Evolutionary conservation across 1,140 invertebrate species (phyloP), one percentile per base, ranked within the genome.

Genomic region (Calliopsis andreniformis): DNA sequence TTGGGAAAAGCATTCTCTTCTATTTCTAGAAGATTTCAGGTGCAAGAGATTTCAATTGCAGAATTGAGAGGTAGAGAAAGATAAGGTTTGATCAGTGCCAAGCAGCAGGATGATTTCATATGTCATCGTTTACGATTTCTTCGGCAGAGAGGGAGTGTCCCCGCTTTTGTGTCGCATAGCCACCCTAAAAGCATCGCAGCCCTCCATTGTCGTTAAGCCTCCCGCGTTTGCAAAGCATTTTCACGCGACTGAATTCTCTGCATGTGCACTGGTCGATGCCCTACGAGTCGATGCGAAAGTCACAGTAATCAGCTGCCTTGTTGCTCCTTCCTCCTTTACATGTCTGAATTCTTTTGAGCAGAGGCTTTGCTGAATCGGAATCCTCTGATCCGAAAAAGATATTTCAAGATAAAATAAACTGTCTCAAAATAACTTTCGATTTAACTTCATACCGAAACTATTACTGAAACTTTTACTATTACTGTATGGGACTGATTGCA

Each of bases 121-220:
- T 77, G 70, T 80, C 84, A 86, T 89, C 88, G 88, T 89, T 88
- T 86, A 87, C 82, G 62, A 23, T 23, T 67, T 88, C 80, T 79
- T 75, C 63, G 76, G n/a, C n/a, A n/a, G n/a, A n/a, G n/a, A n/a
- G 62, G 78, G 72, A 55, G 76, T 82, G 85, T 75, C 59, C 78
- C 62, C 55, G 76, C 61, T 75, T 76, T 56, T 64, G 23, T 59
- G 32, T 18, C 30, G 39, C 35, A 39, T 10, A 10, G 56, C 59
- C 16, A 63, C 49, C 70, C 71, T 20, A 56, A 35, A 66, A 61
- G 20, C 51, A 47, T 76, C 72, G 61, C 49, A 47, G 49, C 64
- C 49, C 71, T 62, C 39, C 39, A 20, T 23, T 28, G 63, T 68
- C 25, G 78, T 76, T 67, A 47, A 45, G 14, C n/a, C 30, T 18